Conservation (phyloP, 2,113 vertebrate species). For the Hippotragus niger region DNA sequence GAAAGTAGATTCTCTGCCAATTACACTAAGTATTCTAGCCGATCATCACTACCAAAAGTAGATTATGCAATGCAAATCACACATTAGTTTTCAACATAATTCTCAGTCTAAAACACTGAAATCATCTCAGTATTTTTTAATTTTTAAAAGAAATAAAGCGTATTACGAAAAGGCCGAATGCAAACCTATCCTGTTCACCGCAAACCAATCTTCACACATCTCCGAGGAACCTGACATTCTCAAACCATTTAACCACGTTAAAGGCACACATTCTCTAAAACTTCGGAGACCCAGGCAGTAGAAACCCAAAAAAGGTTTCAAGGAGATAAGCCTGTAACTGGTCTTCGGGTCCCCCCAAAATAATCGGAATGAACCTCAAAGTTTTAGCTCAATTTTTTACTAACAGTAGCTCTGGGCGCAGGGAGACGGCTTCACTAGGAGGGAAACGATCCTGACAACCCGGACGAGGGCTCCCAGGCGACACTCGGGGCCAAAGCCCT, state of each 20-base stretch:
- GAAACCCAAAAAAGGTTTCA: background rate
- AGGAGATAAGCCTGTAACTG: background rate
- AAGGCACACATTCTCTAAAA: background rate
- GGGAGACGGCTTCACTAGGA: background rate
- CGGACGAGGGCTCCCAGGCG: background rate
- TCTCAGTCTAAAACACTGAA: background rate
- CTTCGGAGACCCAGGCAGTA: background rate
- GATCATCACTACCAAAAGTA: background rate
- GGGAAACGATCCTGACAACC: background rate
- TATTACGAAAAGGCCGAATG: background rate
- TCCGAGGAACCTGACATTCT: background rate
- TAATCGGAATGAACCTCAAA: conserved; percentile 17
- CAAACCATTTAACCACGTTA: background rate
- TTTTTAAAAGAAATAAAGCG: background rate
- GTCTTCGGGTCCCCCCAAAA: background rate
- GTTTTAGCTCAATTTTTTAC: background rate
- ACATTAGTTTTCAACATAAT: background rate
- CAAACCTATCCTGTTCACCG: background rate
- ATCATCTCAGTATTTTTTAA: background rate
- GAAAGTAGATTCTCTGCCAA: background rate
- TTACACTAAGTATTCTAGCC: background rate
- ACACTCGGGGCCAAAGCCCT: background rate
- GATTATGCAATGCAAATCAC: background rate
- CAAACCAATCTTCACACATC: background rate
- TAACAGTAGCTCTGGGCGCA: background rate